Conservation (phyloP, 2,888 invertebrate genomes). For the Ceriagrion tenellum region DNA sequence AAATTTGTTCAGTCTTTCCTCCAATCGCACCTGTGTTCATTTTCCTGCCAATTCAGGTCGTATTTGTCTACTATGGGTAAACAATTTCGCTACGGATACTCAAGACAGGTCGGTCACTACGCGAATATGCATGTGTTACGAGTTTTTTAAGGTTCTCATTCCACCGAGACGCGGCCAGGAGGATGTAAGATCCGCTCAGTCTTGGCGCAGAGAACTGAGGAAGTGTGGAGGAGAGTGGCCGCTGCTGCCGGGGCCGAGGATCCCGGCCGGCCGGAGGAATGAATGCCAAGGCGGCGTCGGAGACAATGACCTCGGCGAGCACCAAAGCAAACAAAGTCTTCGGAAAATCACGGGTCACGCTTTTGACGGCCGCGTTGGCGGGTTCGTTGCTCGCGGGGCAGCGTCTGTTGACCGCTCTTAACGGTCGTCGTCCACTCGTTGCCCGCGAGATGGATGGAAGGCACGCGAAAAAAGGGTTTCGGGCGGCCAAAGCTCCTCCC, state of each 20-base stretch:
- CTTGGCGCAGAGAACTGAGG: too few relatives aligned
- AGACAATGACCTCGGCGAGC: slow-evolving; percentile 8
- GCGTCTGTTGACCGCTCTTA: slow-evolving; percentile 21
- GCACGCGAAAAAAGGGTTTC: neutral
- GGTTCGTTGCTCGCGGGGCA: neutral
- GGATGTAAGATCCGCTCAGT: too few relatives aligned
- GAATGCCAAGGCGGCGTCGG: neutral
- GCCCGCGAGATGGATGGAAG: neutral
- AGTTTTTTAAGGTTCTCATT: too few relatives aligned
- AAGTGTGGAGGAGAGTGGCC: too few relatives aligned
- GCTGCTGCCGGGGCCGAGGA: neutral
- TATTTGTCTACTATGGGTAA: too few relatives aligned
- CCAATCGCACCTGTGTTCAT: too few relatives aligned
- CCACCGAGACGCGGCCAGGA: too few relatives aligned
- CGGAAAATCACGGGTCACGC: slow-evolving; percentile 2
- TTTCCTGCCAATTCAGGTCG: too few relatives aligned
- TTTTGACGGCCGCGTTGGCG: neutral
- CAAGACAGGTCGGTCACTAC: too few relatives aligned
- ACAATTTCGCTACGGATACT: too few relatives aligned
- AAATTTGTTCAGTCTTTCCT: too few relatives aligned
- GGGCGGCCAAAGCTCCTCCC: neutral
- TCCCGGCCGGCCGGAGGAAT: neutral
- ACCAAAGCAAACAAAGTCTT: slow-evolving; percentile 23
- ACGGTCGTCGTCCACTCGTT: neutral
- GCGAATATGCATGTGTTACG: too few relatives aligned